These are phyloP conservation scores for Papilio dardanus DNA, from an alignment of 1,140 invertebrate genomes.

Conservation along the genomic window DNA sequence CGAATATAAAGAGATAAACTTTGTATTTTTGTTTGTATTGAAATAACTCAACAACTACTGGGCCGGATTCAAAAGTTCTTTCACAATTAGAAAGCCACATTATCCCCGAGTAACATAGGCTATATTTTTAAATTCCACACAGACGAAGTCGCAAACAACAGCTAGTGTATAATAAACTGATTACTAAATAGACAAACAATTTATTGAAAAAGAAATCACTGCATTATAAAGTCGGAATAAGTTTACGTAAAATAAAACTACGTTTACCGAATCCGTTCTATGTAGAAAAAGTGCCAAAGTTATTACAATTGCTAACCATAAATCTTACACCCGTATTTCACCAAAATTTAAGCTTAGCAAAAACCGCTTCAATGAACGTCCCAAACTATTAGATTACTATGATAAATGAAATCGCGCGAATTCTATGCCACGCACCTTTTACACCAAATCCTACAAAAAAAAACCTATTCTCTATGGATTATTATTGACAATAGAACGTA, in stretches of 20 bases:
- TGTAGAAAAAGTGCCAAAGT: background rate
- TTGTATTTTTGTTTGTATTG: no score
- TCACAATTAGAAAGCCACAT: no score
- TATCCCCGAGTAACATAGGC: no score
- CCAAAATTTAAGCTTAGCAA: slow-evolving; percentile 31
- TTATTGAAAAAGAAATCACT: no score
- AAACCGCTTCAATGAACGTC: slow-evolving; percentile 10
- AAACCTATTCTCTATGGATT: slow-evolving; percentile 46
- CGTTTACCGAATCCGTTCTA: background rate
- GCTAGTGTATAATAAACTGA: no score
- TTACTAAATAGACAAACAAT: no score
- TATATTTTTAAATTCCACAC: no score
- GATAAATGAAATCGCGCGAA: slow-evolving; percentile 31
- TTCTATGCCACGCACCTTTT: slow-evolving; percentile 35
- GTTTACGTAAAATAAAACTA: background rate
- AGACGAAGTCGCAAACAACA: no score
- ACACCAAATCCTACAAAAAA: slow-evolving; percentile 41
- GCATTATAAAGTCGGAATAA: no score
- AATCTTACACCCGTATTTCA: slow-evolving; percentile 29
- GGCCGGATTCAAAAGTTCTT: no score
- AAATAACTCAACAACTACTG: no score
- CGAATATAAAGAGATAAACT: no score
- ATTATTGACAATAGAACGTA: slow-evolving; percentile 40
- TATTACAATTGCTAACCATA: slow-evolving; percentile 32
- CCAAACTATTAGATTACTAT: slow-evolving; percentile 27